Base-by-base conservation (phyloP, 1,140 invertebrate genomes). In the Pseudomyrmex dendroicus region DNA sequence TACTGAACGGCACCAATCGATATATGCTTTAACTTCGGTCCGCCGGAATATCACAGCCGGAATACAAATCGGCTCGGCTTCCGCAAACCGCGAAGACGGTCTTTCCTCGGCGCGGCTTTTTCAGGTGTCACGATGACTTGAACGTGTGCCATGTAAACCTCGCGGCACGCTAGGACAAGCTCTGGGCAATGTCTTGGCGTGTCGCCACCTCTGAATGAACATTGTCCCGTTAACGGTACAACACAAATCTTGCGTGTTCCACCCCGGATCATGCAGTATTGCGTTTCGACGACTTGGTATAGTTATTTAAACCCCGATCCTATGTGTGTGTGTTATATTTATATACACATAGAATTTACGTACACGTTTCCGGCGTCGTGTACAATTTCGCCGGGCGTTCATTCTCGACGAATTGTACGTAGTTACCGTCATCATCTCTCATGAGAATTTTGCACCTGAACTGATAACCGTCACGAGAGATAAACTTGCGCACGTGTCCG, bases 1-100 rank as follows among this genome's bases (percentile, higher is more conserved):
- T 84, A 93, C 92, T 86, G 90, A 86, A 92, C 85, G 92, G 92
- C 86, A 93, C 92, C 88, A 93, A 93, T 93, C 93, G 88, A 93
- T 93, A 73, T 83, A 85, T 83, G 78, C 83, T 66, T 35, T 59
- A 82, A 83, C 54, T 56, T 50, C 20, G 44, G n/a, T 86, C 48
- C 54, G 73, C 35, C 59, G 72, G 59, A n/a, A 85, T 73, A 85
- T 72, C 82, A 78, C 46, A 20, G 52, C 10, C 73, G 20, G 35
- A 66, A 73, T 22, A 64, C 50, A 52, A 35, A 35, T 56, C 46
- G 44, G 56, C 54, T 68, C 44, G 62, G 77, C 46, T 83, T 83
- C 46, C 44, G 15, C 50, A 70, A 35, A 35, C 35, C 35, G 35
- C n/a, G 15, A 80, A 80, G 22, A 80, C 44, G n/a, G n/a, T n/a